Conservation (phyloP, 2,113 vertebrate species). For the Phyllostomus hastatus region DNA sequence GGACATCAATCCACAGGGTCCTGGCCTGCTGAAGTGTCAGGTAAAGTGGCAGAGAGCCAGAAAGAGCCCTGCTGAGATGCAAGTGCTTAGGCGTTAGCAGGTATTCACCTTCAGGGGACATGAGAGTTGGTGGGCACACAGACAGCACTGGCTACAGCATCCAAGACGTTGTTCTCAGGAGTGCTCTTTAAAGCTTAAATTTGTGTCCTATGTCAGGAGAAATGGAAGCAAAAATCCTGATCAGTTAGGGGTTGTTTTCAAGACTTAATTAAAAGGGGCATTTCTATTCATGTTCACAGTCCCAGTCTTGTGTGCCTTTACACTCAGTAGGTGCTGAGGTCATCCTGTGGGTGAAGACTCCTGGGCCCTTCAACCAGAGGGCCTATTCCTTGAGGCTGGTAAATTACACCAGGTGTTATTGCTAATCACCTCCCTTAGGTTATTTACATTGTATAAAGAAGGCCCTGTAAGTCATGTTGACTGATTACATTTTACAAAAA, state of each 20-base stretch:
- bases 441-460: background rate
- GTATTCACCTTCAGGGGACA: fast-evolving
- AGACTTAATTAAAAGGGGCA: background rate
- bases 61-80: background rate
- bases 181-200: background rate
- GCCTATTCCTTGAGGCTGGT: background rate
- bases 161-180: too few relatives aligned
- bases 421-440: background rate
- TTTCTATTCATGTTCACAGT: background rate
- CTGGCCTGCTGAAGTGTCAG: background rate
- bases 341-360: fast-evolving
- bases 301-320: background rate
- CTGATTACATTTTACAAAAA: background rate
- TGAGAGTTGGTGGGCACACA: fast-evolving
- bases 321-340: background rate
- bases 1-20: background rate
- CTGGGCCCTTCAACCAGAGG: too few relatives aligned
- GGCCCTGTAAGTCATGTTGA: background rate
- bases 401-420: too few relatives aligned
- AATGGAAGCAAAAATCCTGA: background rate
- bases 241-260: background rate
- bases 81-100: too few relatives aligned
- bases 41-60: background rate
- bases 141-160: background rate
- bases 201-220: background rate